Base-by-base conservation (phyloP, 2,888 invertebrate genomes). In the Odontocolon sp. region DNA sequence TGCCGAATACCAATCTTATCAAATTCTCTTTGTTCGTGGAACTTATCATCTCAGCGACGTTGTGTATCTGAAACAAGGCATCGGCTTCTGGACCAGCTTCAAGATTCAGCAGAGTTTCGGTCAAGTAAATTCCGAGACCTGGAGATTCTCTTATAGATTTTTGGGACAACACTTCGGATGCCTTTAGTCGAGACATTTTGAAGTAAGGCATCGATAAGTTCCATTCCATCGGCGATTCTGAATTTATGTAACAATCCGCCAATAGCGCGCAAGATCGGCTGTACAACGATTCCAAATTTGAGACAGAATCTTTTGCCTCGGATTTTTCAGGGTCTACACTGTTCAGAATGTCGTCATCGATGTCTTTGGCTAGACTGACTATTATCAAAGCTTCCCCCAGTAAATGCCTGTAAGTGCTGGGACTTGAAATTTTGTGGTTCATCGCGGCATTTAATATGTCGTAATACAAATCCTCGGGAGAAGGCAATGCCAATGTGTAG, bases 361-460 rank as follows among this genome's bases (percentile, higher is more conserved):
- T 77, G 54, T 91, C 88, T 45, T 92, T 86, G 1, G 91, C 89
- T 26, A 92, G 86, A 70, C 93, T 90, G 14, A 96, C 89, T 82
- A 95, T 93, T 80, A 95, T 92, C 85, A 95, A 95, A 3, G 94
- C 94, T 89, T 96, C 96, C 82, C 93, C 93, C 85, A 96, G 90
- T 67, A 96, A 91, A 87, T 95, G 95, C 73, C 93, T 92, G 85
- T 95, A 95, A 1, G 94, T 94, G 38, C 93, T 92, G 1, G 94
- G 93, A 79, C 94, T 94, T 0, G 93, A 92, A 64, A 92, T 92
- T 67, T 93, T 92, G 85, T 94, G 94, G 45, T 92, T 92, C 73
- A 93, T 92, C 0, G 94, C 95, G 36, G 95, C 92, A 79, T 94
- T 93, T 54, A 94, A 92, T 83, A 96, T 93, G 86, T 96, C 96